Evolutionary conservation across 2,888 invertebrate species (phyloP).

Genomic region (Listrodromus nycthemerus): DNA sequence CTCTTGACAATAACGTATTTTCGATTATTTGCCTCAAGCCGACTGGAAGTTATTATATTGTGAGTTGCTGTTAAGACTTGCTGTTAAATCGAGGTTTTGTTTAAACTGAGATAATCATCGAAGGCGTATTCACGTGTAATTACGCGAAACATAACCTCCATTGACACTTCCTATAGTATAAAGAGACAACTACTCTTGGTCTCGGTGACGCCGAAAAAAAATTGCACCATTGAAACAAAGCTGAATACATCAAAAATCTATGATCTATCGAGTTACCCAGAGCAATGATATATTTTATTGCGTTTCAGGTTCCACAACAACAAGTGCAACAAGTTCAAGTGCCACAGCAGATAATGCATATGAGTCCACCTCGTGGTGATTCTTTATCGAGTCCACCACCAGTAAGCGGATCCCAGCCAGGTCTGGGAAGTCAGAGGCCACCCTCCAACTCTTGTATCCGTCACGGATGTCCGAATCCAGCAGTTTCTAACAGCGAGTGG

Average conservation of each 20-base stretch:
- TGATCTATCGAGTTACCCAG: not conserved
- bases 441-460: conserved; percentile 89
- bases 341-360: conserved; percentile 83
- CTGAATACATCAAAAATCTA: not conserved
- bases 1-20: conserved; percentile 63
- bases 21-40: conserved; percentile 67
- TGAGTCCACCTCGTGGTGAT: conserved; percentile 80
- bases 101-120: not conserved
- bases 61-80: conserved; percentile 65
- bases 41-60: conserved; percentile 66
- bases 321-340: conserved; percentile 78
- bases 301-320: conserved; percentile 78
- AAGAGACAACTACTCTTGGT: not conserved
- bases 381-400: conserved; percentile 80
- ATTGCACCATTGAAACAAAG: not conserved
- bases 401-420: conserved; percentile 76
- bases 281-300: not conserved
- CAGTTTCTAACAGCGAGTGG: conserved; percentile 97
- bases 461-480: conserved; percentile 95
- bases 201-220: not conserved
- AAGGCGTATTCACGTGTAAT: not conserved
- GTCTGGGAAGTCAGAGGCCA: conserved; percentile 77
- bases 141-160: conserved; percentile 57
- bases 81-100: not conserved
- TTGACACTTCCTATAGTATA: not conserved